These are phyloP conservation scores for Eriosoma lanigerum DNA, from an alignment of 1,140 invertebrate species.

Conservation along the genomic window DNA sequence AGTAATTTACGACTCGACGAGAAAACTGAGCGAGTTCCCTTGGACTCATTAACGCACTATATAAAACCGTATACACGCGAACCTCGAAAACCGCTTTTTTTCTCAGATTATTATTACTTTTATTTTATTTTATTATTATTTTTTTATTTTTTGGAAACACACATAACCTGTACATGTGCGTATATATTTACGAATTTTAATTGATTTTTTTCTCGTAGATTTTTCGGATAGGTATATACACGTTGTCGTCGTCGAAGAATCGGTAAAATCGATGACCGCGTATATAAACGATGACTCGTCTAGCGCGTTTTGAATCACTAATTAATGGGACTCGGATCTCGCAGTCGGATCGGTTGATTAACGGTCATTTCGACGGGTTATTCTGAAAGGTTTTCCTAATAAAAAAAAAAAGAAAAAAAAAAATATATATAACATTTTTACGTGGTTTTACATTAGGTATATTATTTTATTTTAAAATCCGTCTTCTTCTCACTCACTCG, in stretches of 20 bases:
- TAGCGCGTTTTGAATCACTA: neutral
- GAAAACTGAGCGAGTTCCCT: constrained; percentile 12
- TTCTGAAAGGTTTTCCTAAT: constrained; percentile 29
- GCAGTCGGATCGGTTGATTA: neutral
- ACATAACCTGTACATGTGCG: neutral
- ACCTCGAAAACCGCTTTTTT: constrained; percentile 42
- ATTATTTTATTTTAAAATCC: neutral
- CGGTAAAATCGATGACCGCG: neutral
- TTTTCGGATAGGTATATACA: no score
- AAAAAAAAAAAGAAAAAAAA: neutral
- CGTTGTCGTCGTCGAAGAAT: neutral
- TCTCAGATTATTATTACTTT: neutral
- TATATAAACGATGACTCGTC: neutral
- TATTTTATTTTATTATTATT: no score
- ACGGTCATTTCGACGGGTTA: neutral
- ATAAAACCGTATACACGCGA: neutral
- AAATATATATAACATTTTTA: neutral
- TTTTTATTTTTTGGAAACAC: neutral
- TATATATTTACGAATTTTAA: constrained; percentile 6
- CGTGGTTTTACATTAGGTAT: neutral
- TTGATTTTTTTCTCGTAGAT: constrained; percentile 17
- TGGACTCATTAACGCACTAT: constrained; percentile 17
- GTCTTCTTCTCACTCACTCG: no score
- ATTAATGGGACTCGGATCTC: constrained; percentile 27
- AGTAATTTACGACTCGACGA: neutral